Evolutionary conservation across 2,797 vertebrate species (phyloP).

Genomic region (Poecilia wingei): DNA sequence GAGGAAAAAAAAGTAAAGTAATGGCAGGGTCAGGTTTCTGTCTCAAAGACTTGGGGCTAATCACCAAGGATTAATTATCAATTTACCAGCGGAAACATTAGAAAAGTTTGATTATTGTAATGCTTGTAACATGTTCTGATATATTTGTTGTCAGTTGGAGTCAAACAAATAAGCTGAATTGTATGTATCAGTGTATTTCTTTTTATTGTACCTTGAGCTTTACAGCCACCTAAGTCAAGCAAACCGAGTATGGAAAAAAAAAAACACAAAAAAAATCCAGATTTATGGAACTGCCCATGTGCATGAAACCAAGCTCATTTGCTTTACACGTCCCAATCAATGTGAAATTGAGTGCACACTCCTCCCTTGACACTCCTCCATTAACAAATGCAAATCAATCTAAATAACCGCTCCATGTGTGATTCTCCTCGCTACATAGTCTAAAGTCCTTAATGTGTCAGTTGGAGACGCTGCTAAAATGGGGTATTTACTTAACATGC

Average conservation of each 20-base stretch:
- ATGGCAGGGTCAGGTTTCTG: too few species aligned
- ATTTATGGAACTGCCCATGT: neutral
- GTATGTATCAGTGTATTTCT: too few species aligned
- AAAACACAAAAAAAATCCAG: neutral
- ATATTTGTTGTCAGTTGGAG: too few species aligned
- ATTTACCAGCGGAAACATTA: too few species aligned
- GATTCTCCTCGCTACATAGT: neutral
- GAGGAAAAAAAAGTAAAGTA: too few species aligned
- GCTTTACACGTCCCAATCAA: neutral
- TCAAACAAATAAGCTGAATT: too few species aligned
- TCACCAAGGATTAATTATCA: too few species aligned
- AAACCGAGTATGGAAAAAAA: neutral
- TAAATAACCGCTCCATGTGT: neutral
- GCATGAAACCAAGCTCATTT: neutral
- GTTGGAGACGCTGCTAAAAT: neutral
- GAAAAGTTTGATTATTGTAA: too few species aligned
- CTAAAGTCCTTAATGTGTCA: neutral
- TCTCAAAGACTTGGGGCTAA: too few species aligned
- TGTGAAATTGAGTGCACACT: neutral
- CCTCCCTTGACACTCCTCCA: neutral
- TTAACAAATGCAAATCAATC: neutral
- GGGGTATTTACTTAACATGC: neutral
- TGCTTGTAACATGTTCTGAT: too few species aligned
- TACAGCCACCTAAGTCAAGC: too few species aligned
- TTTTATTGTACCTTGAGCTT: too few species aligned